Percentiles rank a stretch among this genome's conserved stretches.
Evolutionary conservation across 1,140 invertebrate genomes (phyloP).

Genomic region (Cyphomyrmex costatus): DNA sequence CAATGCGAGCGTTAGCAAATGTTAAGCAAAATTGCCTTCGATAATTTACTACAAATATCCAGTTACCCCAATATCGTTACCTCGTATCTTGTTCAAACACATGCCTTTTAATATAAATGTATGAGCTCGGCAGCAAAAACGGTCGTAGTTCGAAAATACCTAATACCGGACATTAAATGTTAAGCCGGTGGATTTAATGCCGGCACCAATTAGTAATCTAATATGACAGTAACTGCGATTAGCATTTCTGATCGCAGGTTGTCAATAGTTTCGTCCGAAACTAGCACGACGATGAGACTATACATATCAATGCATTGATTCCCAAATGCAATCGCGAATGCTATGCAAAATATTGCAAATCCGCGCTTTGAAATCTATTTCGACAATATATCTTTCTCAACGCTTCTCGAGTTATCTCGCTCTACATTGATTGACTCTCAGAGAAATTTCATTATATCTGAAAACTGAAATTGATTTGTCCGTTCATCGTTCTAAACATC

Average conservation of each 20-base stretch:
- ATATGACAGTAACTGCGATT: not conserved
- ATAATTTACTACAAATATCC: constrained; percentile 7
- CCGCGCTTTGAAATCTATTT: constrained; percentile 14
- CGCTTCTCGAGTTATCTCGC: constrained; percentile 20
- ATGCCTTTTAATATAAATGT: not conserved
- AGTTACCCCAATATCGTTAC: not conserved
- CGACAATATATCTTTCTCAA: not conserved
- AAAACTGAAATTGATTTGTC: not conserved
- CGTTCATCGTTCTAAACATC: not conserved
- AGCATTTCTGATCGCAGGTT: constrained; percentile 12
- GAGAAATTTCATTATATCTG: constrained; percentile 19
- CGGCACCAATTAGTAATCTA: constrained; percentile 23
- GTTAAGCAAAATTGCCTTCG: not conserved
- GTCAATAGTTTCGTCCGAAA: not conserved
- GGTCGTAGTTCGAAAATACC: not conserved
- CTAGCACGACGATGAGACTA: not conserved
- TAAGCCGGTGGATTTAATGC: constrained; percentile 17
- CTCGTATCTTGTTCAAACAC: not conserved
- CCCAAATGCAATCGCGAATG: not conserved
- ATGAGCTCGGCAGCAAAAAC: constrained; percentile 2
- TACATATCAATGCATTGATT: not conserved
- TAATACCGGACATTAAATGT: constrained; percentile 27
- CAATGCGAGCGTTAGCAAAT: not conserved
- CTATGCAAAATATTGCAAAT: constrained; percentile 2
- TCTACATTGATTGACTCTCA: not conserved